Evolutionary conservation across 2,888 invertebrate species (phyloP).

Genomic region (Drosophila mimica): DNA sequence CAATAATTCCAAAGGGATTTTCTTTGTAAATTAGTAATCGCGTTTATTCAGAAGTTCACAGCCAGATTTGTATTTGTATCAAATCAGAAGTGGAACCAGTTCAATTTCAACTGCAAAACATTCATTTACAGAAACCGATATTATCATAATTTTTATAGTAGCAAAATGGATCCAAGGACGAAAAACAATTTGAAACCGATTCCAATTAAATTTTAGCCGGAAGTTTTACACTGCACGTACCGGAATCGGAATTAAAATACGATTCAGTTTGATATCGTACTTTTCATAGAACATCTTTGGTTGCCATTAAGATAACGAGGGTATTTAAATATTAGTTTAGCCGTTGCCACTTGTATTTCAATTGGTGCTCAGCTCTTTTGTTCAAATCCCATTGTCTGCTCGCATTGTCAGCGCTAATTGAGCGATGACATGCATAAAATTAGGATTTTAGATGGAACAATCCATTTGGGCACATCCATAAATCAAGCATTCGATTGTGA

Average conservation of each 20-base stretch:
- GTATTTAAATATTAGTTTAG: not conserved
- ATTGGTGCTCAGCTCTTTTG: not conserved
- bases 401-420: conserved; percentile 42
- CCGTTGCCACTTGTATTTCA: not conserved
- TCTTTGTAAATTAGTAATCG: not conserved
- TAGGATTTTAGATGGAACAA: not conserved
- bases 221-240: too few relatives aligned
- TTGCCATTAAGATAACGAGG: not conserved
- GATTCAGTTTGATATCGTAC: not conserved
- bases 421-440: conserved; percentile 48
- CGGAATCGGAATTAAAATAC: too few relatives aligned
- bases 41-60: not conserved
- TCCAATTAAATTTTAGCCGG: not conserved
- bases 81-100: not conserved
- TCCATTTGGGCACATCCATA: not conserved
- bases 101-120: not conserved
- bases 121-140: not conserved
- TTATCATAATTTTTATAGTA: not conserved
- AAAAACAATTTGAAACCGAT: not conserved
- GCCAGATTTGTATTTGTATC: not conserved
- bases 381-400: conserved; percentile 24
- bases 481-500: conserved; percentile 38
- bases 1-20: not conserved
- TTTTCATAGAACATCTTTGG: too few relatives aligned
- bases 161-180: not conserved